phyloP scores from a whole-genome alignment of 1,140 invertebrate genomes.

The Heterodera carotae region DNA sequence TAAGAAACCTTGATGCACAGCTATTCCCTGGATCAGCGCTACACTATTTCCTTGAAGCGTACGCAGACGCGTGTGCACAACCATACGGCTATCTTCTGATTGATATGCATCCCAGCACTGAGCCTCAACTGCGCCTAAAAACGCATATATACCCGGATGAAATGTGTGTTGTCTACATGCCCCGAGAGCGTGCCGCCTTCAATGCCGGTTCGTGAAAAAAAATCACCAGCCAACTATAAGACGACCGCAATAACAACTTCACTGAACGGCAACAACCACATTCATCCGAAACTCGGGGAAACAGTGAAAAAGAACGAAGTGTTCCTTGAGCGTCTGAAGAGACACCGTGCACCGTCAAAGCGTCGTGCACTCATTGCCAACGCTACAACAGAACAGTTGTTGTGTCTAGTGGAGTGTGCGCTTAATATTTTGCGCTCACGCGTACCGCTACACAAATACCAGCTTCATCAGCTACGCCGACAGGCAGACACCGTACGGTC shows the following conservation, averaged over 20 bases:
- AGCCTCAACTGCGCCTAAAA: constrained; percentile 15
- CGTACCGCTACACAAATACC: not conserved
- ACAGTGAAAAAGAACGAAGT: not conserved
- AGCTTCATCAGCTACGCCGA: not conserved
- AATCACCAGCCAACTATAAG: not conserved
- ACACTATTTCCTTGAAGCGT: constrained; percentile 34
- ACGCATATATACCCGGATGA: constrained; percentile 37
- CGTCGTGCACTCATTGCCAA: not conserved
- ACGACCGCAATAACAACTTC: not conserved
- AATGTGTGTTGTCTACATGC: not conserved
- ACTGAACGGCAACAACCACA: not conserved
- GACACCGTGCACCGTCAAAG: not conserved
- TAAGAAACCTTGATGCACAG: constrained; percentile 3
- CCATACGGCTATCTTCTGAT: constrained; percentile 34
- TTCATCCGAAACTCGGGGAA: no score
- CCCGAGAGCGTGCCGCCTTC: not conserved
- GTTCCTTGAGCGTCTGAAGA: not conserved
- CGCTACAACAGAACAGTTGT: constrained; percentile 20
- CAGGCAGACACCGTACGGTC: constrained; percentile 24
- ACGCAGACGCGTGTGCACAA: constrained; percentile 31
- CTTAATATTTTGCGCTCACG: constrained; percentile 32
- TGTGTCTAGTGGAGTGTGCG: constrained; percentile 33
- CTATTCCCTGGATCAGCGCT: constrained; percentile 24
- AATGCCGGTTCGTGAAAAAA: no score
- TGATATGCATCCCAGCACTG: constrained; percentile 33